Conservation (phyloP, 2,797 vertebrate species). For the Syndactyla subalaris region DNA sequence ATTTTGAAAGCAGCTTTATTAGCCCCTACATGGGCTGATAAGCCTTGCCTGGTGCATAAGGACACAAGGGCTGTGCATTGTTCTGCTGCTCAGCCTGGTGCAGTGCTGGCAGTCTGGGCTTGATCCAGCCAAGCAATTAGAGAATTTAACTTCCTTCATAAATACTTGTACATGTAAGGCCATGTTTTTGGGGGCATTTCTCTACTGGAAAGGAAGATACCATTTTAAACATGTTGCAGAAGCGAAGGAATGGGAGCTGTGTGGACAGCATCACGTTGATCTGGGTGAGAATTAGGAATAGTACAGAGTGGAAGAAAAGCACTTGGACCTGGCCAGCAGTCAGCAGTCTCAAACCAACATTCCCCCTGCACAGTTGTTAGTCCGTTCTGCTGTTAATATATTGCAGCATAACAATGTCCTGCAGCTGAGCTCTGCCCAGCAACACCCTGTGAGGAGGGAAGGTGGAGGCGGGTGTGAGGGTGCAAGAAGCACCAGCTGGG, state of each 20-base stretch:
- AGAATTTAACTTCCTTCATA: slow-evolving; percentile 40
- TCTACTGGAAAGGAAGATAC: neutral
- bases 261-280: neutral
- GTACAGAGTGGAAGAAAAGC: neutral
- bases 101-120: neutral
- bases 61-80: neutral
- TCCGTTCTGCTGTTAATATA: neutral
- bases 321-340: neutral
- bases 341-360: neutral
- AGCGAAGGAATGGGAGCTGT: neutral
- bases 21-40: slow-evolving; percentile 12
- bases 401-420: neutral
- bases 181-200: neutral
- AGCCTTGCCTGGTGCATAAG: neutral
- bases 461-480: neutral
- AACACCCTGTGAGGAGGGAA: neutral
- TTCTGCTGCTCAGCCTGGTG: neutral
- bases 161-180: neutral
- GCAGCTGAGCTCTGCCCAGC: neutral
- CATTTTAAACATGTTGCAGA: neutral
- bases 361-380: neutral
- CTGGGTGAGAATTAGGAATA: neutral
- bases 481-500: neutral
- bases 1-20: slow-evolving; percentile 29
- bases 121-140: slow-evolving; percentile 26